phyloP scores from a whole-genome alignment of 2,888 invertebrate genomes.

The Helleia helle region DNA sequence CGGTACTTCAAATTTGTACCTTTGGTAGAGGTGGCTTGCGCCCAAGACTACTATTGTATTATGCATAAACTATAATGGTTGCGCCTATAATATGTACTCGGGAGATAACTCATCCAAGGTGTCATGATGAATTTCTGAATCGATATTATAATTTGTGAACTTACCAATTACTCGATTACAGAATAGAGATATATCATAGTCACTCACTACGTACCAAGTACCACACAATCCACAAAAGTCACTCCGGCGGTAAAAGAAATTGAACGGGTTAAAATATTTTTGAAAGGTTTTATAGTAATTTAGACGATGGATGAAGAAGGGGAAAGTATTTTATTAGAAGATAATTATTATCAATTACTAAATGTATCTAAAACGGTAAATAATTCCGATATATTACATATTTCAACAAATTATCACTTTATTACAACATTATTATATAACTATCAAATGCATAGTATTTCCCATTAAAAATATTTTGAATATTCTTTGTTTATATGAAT shows the following conservation, averaged over 20 bases:
- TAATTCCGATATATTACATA: slow-evolving; percentile 26
- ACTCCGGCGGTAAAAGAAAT: slow-evolving; percentile 33
- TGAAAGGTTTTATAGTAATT: slow-evolving; percentile 22
- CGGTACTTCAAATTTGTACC: too few species aligned
- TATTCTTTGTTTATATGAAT: background rate
- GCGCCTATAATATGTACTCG: too few species aligned
- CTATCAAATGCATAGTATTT: slow-evolving; percentile 13
- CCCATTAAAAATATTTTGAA: background rate
- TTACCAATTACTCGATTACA: too few species aligned
- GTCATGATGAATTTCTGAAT: too few species aligned
- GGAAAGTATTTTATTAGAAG: slow-evolving; percentile 80
- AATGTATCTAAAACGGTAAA: slow-evolving; percentile 89
- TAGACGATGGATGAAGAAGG: slow-evolving; percentile 78
- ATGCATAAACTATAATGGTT: too few species aligned
- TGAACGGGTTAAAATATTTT: slow-evolving; percentile 21
- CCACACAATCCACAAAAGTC: slow-evolving; percentile 22
- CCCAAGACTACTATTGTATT: too few species aligned
- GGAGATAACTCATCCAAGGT: too few species aligned
- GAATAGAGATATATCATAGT: too few species aligned
- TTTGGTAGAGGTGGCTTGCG: too few species aligned
- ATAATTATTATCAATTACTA: slow-evolving; percentile 91
- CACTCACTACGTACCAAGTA: too few species aligned
- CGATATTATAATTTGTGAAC: too few species aligned
- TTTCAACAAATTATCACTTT: slow-evolving; percentile 30
- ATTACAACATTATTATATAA: slow-evolving; percentile 39